These are phyloP conservation scores for Parasteatoda tepidariorum DNA, from an alignment of 1,140 invertebrate species.

Conservation along the genomic window DNA sequence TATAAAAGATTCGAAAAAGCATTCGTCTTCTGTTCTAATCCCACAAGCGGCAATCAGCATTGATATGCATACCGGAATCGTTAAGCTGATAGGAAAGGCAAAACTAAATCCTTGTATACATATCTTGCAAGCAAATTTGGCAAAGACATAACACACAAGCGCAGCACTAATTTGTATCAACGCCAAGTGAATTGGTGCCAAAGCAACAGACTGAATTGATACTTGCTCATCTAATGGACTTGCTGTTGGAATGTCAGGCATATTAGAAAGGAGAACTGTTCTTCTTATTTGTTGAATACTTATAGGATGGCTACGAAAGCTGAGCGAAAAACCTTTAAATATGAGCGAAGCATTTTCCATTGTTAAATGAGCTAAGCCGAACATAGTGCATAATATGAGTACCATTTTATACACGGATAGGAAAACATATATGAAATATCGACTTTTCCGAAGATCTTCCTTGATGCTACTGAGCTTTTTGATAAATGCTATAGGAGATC, in stretches of 20 bases:
- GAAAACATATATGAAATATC: slow-evolving; percentile 75
- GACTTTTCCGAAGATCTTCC: slow-evolving; percentile 78
- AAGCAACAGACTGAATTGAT: slow-evolving; percentile 53
- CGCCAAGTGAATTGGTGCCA: slow-evolving; percentile 78
- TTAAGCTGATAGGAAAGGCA: slow-evolving; percentile 92
- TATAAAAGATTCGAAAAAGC: slow-evolving; percentile 85
- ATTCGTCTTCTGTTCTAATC: slow-evolving; percentile 84
- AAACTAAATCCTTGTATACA: slow-evolving; percentile 88
- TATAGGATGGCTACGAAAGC: slow-evolving; percentile 74
- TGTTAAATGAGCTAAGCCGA: slow-evolving; percentile 77
- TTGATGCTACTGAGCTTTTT: slow-evolving; percentile 82
- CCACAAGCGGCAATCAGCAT: slow-evolving; percentile 91
- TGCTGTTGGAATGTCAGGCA: slow-evolving; percentile 61
- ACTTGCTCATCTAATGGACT: slow-evolving; percentile 60
- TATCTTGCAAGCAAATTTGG: slow-evolving; percentile 96
- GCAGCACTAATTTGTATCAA: slow-evolving; percentile 85
- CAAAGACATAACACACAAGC: slow-evolving; percentile 90
- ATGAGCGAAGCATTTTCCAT: slow-evolving; percentile 82
- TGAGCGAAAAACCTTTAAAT: slow-evolving; percentile 79
- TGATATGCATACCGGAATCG: slow-evolving; percentile 89
- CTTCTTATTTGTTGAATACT: slow-evolving; percentile 27
- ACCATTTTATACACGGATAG: slow-evolving; percentile 67
- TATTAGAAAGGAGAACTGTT: background rate
- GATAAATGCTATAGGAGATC: slow-evolving; percentile 74
- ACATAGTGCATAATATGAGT: slow-evolving; percentile 70